These are phyloP conservation scores for Sinohyriopsis cumingii DNA, from an alignment of 2,888 invertebrate genomes.

Conservation along the genomic window DNA sequence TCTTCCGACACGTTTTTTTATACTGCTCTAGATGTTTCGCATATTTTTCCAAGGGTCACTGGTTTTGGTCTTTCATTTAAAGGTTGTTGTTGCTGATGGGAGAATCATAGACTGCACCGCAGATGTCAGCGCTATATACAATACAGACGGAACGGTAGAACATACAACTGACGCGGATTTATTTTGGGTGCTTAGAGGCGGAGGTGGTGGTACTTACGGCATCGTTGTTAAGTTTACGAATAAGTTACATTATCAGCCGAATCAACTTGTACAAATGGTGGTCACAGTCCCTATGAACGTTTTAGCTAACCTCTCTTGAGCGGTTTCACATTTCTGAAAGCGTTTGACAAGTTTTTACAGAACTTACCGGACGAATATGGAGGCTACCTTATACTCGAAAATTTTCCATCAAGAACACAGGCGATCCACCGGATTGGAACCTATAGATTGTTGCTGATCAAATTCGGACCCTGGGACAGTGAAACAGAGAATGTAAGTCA, in stretches of 20 bases:
- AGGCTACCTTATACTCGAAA: constrained; percentile 30
- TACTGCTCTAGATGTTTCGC: too few species aligned
- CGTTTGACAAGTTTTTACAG: constrained; percentile 6
- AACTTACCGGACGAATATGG: constrained; percentile 32
- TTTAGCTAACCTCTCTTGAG: too few species aligned
- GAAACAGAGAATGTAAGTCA: constrained; percentile 9
- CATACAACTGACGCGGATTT: constrained; percentile 3
- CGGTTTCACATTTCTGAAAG: constrained; percentile 10
- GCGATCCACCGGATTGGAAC: constrained; percentile 8
- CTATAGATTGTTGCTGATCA: constrained; percentile 20
- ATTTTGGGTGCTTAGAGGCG: constrained; percentile 13
- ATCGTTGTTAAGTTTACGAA: constrained; percentile 2
- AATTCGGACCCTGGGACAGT: constrained; percentile 31
- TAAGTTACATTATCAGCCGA: constrained; percentile 5
- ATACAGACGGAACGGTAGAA: constrained; percentile 5
- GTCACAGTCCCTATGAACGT: background rate
- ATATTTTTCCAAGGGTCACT: background rate
- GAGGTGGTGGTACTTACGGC: constrained; percentile 17
- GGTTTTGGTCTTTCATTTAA: background rate
- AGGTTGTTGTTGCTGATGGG: constrained; percentile 7
- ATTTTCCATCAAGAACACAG: background rate
- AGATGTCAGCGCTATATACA: background rate
- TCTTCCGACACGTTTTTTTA: too few species aligned
- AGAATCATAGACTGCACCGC: constrained; percentile 9
- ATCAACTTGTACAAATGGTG: background rate